Percentiles rank a stretch among this genome's conserved stretches.
Evolutionary conservation across 1,140 invertebrate species (phyloP).

Genomic region (Cydia amplana): DNA sequence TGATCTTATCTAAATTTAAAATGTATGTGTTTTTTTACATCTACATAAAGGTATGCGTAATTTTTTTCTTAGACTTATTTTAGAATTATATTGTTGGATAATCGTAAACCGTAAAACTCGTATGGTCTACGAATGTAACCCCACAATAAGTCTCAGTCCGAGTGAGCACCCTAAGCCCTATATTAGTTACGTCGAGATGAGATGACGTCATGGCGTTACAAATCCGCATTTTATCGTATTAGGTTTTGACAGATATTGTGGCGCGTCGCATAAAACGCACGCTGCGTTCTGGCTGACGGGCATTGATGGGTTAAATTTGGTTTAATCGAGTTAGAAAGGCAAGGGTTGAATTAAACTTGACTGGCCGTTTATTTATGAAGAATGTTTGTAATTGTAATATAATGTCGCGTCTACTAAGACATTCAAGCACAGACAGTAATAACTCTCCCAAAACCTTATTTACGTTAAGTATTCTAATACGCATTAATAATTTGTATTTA

Average conservation of each 20-base stretch:
- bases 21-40: too few species aligned
- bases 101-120: background rate
- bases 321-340: conserved; percentile 28
- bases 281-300: conserved; percentile 34
- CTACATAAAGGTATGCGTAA: too few species aligned
- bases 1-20: too few species aligned
- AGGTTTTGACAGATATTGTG: conserved; percentile 73
- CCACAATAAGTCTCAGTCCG: background rate
- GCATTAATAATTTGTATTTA: too few species aligned
- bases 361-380: conserved; percentile 7
- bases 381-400: background rate
- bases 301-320: conserved; percentile 22
- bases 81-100: background rate
- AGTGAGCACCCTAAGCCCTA: conserved; percentile 10
- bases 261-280: conserved; percentile 66
- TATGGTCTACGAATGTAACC: background rate
- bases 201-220: conserved; percentile 47
- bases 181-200: conserved; percentile 32
- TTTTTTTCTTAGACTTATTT: too few species aligned
- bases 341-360: conserved; percentile 12
- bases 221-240: conserved; percentile 67
- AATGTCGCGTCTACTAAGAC: too few species aligned
- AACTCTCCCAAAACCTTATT: too few species aligned
- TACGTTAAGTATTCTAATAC: too few species aligned
- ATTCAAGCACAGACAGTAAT: too few species aligned